Evolutionary conservation across 1,140 invertebrate species (phyloP).

Genomic region (Nephila pilipes): DNA sequence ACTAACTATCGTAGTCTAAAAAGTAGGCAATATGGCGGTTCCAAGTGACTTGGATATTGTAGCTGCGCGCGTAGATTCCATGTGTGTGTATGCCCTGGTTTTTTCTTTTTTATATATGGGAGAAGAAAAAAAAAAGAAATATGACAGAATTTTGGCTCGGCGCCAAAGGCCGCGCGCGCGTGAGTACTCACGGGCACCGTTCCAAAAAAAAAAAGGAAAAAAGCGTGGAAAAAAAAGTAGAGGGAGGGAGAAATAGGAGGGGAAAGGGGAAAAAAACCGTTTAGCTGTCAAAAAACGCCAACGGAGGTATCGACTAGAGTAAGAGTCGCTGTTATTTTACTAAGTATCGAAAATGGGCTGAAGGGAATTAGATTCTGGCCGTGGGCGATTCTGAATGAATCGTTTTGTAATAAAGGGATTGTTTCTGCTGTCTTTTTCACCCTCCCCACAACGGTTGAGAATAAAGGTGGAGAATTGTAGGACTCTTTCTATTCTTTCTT

Average conservation of each 20-base stretch:
- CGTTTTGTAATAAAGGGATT: constrained; percentile 17
- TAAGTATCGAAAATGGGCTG: constrained; percentile 38
- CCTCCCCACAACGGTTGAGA: background rate
- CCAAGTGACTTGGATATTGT: background rate
- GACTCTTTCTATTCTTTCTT: background rate
- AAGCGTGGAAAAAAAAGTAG: background rate
- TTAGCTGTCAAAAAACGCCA: constrained; percentile 53
- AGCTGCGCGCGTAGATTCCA: constrained; percentile 8
- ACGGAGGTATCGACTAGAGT: constrained; percentile 48
- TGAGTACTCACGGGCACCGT: constrained; percentile 71
- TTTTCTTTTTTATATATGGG: background rate
- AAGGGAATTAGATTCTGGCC: constrained; percentile 34
- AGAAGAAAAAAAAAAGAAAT: constrained; percentile 17
- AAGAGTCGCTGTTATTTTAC: constrained; percentile 31
- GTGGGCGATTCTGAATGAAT: constrained; percentile 37
- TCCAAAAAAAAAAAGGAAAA: constrained; percentile 59
- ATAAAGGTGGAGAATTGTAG: background rate
- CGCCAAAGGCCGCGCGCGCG: constrained; percentile 71
- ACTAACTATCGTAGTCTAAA: background rate
- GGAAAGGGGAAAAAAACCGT: constrained; percentile 5
- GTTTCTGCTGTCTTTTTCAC: background rate
- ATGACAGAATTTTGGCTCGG: constrained; percentile 61
- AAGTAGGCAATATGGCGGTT: constrained; percentile 9
- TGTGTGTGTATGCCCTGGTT: constrained; percentile 34
- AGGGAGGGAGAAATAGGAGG: background rate